phyloP scores from a whole-genome alignment of 2,888 invertebrate species.

The Thyatira batis region DNA sequence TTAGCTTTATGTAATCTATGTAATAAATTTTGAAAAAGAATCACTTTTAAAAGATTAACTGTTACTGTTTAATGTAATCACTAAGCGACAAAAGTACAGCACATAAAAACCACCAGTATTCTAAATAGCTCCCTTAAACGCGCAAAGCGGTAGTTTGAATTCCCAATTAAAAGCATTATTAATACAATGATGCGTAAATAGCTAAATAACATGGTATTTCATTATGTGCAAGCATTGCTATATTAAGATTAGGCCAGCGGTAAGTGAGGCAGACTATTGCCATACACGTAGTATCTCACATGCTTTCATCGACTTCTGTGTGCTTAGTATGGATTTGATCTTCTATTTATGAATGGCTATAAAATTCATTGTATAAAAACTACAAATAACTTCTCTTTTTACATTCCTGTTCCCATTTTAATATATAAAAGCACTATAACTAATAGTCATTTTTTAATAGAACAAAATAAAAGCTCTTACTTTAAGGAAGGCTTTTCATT shows the following conservation, averaged over 20 bases:
- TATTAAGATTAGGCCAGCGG: constrained; percentile 72
- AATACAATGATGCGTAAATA: not conserved
- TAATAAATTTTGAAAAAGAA: no score
- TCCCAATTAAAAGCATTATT: not conserved
- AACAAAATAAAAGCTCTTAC: not conserved
- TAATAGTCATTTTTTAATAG: not conserved
- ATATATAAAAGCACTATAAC: not conserved
- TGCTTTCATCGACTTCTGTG: constrained; percentile 17
- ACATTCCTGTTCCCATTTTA: no score
- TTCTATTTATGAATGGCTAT: not conserved
- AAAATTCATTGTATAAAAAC: no score
- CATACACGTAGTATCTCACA: constrained; percentile 37
- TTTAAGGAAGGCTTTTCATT: constrained; percentile 18
- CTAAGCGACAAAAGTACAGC: not conserved
- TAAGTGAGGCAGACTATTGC: constrained; percentile 43
- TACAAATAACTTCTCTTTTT: no score
- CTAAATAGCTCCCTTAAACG: not conserved
- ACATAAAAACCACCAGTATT: not conserved
- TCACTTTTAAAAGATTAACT: no score
- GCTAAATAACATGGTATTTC: constrained; percentile 48
- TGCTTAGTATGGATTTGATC: constrained; percentile 9
- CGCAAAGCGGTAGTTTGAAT: not conserved
- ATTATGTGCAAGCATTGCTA: constrained; percentile 69
- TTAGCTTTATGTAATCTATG: no score
- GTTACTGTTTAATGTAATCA: not conserved